These are phyloP conservation scores for Amphimallon solstitiale DNA, from an alignment of 2,888 invertebrate species.

Conservation along the genomic window DNA sequence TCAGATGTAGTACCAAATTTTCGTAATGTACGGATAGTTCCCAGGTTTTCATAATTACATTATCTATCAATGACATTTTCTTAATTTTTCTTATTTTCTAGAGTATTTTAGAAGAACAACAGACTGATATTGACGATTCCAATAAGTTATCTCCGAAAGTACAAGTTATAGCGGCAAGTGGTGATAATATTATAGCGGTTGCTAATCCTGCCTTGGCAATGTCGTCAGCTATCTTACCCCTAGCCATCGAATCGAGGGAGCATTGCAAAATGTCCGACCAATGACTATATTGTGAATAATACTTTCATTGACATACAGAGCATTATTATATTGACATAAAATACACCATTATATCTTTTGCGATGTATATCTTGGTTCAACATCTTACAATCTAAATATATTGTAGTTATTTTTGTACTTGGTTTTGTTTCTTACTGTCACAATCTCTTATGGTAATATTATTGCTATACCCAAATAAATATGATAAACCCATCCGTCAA, in stretches of 20 bases:
- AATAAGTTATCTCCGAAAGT: constrained; percentile 63
- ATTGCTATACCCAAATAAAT: too few relatives aligned
- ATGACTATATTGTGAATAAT: constrained; percentile 24
- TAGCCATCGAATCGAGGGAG: constrained; percentile 41
- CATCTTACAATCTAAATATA: constrained; percentile 44
- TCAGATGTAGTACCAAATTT: too few relatives aligned
- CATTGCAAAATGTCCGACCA: constrained; percentile 40
- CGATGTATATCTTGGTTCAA: constrained; percentile 33
- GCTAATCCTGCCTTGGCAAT: constrained; percentile 85
- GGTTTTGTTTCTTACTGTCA: neutral
- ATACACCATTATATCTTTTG: neutral
- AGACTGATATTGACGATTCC: constrained; percentile 56
- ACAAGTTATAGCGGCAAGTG: constrained; percentile 84
- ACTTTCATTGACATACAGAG: neutral
- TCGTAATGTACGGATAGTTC: too few relatives aligned
- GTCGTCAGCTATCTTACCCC: constrained; percentile 62
- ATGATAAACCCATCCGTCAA: too few relatives aligned
- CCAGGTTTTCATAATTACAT: too few relatives aligned
- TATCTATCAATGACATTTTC: neutral
- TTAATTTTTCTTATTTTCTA: constrained; percentile 41
- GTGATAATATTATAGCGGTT: constrained; percentile 88
- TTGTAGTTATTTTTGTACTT: constrained; percentile 43
- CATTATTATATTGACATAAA: neutral
- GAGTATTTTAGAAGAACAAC: constrained; percentile 53
- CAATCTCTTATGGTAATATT: too few relatives aligned